phyloP scores from a whole-genome alignment of 2,797 vertebrate species.

The Enteromius fasciolatus region DNA sequence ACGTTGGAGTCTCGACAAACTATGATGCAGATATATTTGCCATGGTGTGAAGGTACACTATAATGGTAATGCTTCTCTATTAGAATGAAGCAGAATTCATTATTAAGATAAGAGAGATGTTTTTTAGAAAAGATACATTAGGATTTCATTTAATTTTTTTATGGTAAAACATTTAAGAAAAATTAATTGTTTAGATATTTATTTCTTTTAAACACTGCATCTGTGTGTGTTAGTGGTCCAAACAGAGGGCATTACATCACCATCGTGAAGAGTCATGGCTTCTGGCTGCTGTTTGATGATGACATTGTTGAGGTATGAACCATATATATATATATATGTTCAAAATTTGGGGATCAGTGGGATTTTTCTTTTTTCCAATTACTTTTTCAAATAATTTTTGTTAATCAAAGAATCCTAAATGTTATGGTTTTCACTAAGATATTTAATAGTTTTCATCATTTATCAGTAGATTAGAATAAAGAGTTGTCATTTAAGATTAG shows the following conservation, averaged over 20 bases:
- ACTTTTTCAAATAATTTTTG: too few relatives aligned
- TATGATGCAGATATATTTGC: neutral
- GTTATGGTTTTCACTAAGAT: too few relatives aligned
- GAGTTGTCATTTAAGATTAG: too few relatives aligned
- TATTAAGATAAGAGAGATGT: neutral
- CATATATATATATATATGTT: too few relatives aligned
- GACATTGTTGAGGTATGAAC: slow-evolving; percentile 93
- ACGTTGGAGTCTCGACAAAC: neutral
- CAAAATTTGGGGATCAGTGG: too few relatives aligned
- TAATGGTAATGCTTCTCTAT: neutral
- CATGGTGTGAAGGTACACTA: neutral
- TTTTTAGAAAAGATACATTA: neutral
- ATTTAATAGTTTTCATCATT: too few relatives aligned
- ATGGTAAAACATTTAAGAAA: neutral
- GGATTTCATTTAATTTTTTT: too few relatives aligned
- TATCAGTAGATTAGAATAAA: too few relatives aligned
- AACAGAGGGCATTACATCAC: slow-evolving; percentile 97
- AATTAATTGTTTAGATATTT: neutral
- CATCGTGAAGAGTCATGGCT: slow-evolving; percentile 97
- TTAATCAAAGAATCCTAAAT: too few relatives aligned
- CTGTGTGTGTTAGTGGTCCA: slow-evolving; percentile 81
- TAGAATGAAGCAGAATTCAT: neutral
- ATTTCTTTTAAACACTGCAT: slow-evolving; percentile 16
- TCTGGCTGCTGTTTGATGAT: slow-evolving; percentile 97
- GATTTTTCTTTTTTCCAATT: too few relatives aligned